Evolutionary conservation across 2,113 vertebrate genomes (phyloP), one percentile per base, ranked within the genome.

Genomic region (Solenodon paradoxus): DNA sequence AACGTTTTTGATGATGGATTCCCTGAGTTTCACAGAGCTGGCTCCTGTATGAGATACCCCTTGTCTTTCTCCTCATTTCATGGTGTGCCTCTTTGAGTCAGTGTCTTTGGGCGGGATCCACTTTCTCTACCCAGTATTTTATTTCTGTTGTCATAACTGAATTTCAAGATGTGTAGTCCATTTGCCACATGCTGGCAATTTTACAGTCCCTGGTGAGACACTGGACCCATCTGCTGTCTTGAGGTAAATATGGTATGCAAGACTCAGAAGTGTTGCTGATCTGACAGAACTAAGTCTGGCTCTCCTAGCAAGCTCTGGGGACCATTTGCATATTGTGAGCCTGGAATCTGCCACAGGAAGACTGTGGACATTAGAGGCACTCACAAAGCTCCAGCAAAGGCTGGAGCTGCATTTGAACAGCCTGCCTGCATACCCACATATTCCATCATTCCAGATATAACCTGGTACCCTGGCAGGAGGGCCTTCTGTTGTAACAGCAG

Each of bases 101-200:
- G 22, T 66, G 72, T 94, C 89, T 94, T 96, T 95, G 57, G 83
- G 83, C 96, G 64, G 42, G 61, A 97, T 90, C 45, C 42, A 87
- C 90, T 95, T 89, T 97, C 88, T 90, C 0, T 2, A 88, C 74
- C 89, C 92, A 63, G 22, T 91, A 84, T 97, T 97, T 97, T 97
- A 71, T 92, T 97, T 90, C 94, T 94, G 57, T 92, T 74, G 78
- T 90, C 85, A 2, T 32, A 96, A 77, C 45, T 97, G 72, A 95
- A 94, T 96, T 93, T 97, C 74, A 91, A 95, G 95, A 93, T 61
- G 30, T 75, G 92, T 94, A 91, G 86, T 85, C 88, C 80, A 77
- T 97, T 96, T 95, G 64, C 95, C 71, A 95, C 38, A 81, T 49
- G 83, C 84, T 92, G 94, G 95, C 95, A 90, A 95, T 97, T 98